These are phyloP conservation scores for Edolisoma coerulescens DNA, from an alignment of 2,113 vertebrate genomes.

Conservation along the genomic window DNA sequence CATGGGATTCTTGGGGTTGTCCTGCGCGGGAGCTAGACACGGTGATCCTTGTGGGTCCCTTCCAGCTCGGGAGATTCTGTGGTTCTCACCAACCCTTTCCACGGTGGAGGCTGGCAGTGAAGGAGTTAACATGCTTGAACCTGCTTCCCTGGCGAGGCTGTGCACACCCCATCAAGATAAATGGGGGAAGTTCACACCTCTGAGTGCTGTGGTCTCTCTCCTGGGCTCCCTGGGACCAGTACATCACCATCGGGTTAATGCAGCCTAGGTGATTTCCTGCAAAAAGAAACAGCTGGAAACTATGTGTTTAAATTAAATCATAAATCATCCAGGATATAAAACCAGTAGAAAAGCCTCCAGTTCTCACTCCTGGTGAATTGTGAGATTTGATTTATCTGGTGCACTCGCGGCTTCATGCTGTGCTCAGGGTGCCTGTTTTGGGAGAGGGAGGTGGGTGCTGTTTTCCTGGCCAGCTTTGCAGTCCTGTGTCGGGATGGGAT, in stretches of 20 bases:
- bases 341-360: background rate
- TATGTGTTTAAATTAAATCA: constrained; percentile 32
- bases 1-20: background rate
- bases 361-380: background rate
- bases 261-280: constrained; percentile 38
- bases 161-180: background rate
- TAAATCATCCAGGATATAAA: constrained; percentile 21
- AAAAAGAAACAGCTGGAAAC: constrained; percentile 33
- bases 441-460: background rate
- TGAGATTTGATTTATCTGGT: background rate
- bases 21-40: accelerated
- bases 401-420: background rate
- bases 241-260: constrained; percentile 23
- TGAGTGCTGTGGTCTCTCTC: background rate
- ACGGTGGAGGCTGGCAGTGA: background rate
- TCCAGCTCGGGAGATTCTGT: background rate
- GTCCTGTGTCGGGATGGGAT: background rate
- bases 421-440: background rate
- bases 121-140: background rate
- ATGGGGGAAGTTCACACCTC: background rate
- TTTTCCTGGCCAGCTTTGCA: background rate
- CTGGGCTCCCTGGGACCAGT: background rate
- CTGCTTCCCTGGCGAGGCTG: background rate
- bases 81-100: background rate
- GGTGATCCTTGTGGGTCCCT: background rate